Evolutionary conservation across 2,888 invertebrate genomes (phyloP).

Genomic region (Apamea sordens): DNA sequence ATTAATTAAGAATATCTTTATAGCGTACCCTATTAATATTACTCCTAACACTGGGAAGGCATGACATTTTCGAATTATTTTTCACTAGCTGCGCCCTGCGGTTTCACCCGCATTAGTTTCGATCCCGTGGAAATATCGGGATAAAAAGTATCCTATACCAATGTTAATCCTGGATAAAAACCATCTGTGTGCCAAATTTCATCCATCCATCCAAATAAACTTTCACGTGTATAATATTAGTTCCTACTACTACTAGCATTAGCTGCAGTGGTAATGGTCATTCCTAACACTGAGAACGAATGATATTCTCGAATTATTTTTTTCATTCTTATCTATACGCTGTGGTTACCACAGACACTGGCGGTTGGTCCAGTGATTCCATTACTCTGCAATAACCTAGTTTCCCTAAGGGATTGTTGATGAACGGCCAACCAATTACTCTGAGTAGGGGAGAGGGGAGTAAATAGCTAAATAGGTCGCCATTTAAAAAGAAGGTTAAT

Average conservation of each 20-base stretch:
- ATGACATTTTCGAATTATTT: not conserved
- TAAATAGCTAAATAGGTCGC: constrained; percentile 40
- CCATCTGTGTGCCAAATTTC: no score
- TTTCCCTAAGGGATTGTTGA: constrained; percentile 47
- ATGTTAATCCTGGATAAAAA: no score
- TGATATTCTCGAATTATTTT: not conserved
- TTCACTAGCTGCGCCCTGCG: not conserved
- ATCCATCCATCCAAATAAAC: no score
- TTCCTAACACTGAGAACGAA: not conserved
- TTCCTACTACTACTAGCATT: no score
- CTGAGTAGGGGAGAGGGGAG: constrained; percentile 13
- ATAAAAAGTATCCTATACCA: no score
- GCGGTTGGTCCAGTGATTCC: constrained; percentile 18
- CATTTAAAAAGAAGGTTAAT: constrained; percentile 2
- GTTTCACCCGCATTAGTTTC: no score
- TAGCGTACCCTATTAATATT: not conserved
- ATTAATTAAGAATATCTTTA: not conserved
- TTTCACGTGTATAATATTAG: no score
- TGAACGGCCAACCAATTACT: constrained; percentile 54
- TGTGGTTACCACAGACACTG: not conserved
- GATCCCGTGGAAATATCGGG: no score
- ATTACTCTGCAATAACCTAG: constrained; percentile 52
- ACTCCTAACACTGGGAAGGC: not conserved
- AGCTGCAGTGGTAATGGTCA: no score
- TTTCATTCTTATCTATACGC: not conserved